These are phyloP conservation scores for Mellivora capensis DNA, from an alignment of 2,113 vertebrate species.

Conservation along the genomic window DNA sequence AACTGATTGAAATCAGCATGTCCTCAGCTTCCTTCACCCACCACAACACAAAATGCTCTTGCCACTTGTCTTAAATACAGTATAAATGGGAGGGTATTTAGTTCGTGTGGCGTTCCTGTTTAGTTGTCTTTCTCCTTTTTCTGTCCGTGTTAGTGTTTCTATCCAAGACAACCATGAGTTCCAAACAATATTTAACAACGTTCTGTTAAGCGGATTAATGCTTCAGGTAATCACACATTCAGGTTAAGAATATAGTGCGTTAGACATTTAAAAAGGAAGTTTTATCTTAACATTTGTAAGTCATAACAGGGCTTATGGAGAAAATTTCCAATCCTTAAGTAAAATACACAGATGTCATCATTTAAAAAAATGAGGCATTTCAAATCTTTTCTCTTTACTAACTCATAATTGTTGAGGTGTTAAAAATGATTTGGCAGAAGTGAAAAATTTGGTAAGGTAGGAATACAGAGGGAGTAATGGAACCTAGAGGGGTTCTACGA, in stretches of 20 bases:
- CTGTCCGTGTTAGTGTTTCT: neutral
- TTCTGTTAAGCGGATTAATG: neutral
- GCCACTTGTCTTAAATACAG: neutral
- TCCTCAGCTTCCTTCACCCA: neutral
- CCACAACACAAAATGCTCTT: neutral
- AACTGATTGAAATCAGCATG: neutral
- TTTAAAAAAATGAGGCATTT: slow-evolving; percentile 21
- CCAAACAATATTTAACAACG: neutral
- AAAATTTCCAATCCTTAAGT: neutral
- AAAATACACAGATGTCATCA: neutral
- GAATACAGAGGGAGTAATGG: neutral
- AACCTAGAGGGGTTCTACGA: neutral
- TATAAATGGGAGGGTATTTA: neutral
- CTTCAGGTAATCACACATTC: neutral
- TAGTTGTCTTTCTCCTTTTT: neutral
- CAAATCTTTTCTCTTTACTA: neutral
- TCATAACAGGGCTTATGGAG: neutral
- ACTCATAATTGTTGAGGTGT: neutral
- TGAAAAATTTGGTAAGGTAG: neutral
- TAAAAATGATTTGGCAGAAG: neutral
- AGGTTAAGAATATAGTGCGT: neutral
- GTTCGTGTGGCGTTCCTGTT: neutral
- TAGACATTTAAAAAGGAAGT: neutral
- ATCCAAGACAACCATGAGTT: neutral
- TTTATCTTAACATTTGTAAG: slow-evolving; percentile 29